phyloP scores from a whole-genome alignment of 1,140 invertebrate species.

The Drosophila sulfurigaster region DNA sequence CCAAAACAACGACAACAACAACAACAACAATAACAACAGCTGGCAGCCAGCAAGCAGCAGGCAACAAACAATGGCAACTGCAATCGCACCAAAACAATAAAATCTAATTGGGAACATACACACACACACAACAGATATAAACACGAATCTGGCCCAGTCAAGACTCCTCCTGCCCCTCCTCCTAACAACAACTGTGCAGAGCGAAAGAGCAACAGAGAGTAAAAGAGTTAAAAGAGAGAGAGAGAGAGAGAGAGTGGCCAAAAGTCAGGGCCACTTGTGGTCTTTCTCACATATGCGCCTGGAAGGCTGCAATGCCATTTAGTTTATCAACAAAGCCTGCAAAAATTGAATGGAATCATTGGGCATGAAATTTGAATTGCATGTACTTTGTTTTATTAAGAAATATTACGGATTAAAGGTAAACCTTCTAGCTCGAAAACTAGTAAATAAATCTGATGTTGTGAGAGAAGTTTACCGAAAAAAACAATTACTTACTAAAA shows the following conservation, averaged over 20 bases:
- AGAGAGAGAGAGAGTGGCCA: neutral
- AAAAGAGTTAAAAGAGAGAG: constrained; percentile 12
- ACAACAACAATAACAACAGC: constrained; percentile 50
- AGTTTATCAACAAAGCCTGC: neutral
- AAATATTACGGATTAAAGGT: neutral
- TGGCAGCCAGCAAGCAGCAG: constrained; percentile 27
- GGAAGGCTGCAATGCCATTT: neutral
- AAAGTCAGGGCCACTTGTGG: constrained; percentile 30
- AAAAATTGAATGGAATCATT: neutral
- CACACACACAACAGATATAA: constrained; percentile 23
- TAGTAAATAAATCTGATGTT: neutral
- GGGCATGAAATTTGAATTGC: neutral
- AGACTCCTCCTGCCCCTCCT: constrained; percentile 21
- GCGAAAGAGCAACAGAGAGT: constrained; percentile 14
- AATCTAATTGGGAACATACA: constrained; percentile 75
- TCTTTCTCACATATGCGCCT: constrained; percentile 16
- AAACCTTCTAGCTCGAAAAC: neutral
- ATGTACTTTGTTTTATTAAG: neutral
- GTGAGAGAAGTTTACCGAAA: neutral
- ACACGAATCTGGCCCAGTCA: constrained; percentile 16
- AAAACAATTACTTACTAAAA: neutral
- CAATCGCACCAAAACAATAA: constrained; percentile 77
- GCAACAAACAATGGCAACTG: constrained; percentile 62
- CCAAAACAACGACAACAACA: constrained; percentile 45
- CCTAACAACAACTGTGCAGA: neutral